Base-by-base conservation (phyloP, 2,797 vertebrate species). In the Anguilla megastoma region DNA sequence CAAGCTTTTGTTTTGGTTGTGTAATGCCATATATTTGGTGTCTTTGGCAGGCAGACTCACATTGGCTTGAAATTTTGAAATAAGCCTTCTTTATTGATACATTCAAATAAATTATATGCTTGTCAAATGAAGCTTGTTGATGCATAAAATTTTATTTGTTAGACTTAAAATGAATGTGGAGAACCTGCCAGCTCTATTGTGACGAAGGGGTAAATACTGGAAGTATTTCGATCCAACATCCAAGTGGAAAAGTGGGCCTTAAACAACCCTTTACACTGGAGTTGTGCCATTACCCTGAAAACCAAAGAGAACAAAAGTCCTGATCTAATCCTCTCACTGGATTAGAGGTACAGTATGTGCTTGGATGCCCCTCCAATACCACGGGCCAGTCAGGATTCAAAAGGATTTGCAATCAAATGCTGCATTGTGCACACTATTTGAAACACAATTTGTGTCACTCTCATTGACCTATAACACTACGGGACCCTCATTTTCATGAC, bases 281-380 rank as follows among this genome's bases (percentile, higher is more conserved):
- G 63, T 69, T 27, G 63, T 69, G 63, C 63, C 24, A 69, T 69
- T 69, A n/a, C 63, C 63, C n/a, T 69, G 63, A 69, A 69, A 69
- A 69, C n/a, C 63, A 69, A 69, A 69, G 58, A 24, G n/a, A 69
- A 27, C 63, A 69, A n/a, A 69, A 69, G 63, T 69, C n/a, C 63
- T 27, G 8, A 69, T 69, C 24, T 69, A 69, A 27, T 69, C 63
- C n/a, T 69, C 63, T 69, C 24, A 27, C 63, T 27, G 63, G 63
- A 69, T 69, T 69, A 69, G 24, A 69, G 63, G 63, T 69, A 69
- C 14, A 45, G 41, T 45, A 45, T 45, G n/a, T n/a, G 63, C 63
- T 27, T 69, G 63, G 63, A 69, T 69, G n/a, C 63, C 63, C 63
- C n/a, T 69, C n/a, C 63, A 69, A 10, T n/a, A 69, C 63, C 63